Evolutionary conservation across 2,888 invertebrate species (phyloP), one percentile per base, ranked within the genome.

Genomic region (Cylindroiulus punctatus): DNA sequence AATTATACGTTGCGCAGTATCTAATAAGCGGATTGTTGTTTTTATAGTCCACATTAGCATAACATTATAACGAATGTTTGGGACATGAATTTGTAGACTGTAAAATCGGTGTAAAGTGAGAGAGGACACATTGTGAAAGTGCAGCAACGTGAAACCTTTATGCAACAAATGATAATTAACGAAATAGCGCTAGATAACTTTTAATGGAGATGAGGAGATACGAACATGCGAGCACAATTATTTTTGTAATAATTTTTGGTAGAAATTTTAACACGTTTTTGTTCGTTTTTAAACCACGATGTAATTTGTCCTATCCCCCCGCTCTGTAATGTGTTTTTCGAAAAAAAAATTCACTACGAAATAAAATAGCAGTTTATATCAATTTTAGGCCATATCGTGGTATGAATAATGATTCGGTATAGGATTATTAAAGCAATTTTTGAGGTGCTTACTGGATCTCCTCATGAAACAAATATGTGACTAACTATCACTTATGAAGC

Each of bases 1-100:
- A 65, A 65, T 65, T 65, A 65, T 12, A 65, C 10, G 65, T 65
- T 8, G 26, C 22, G 65, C 1, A 22, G n/a, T n/a, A 3, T n/a
- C 57, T 57, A 57, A 57, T 57, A 57, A 57, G 57, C 65, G 22
- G 65, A 65, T 26, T 22, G 65, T 26, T 26, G 22, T 65, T 65
- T 52, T 65, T 65, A 65, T 65, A 65, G 65, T 65, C 65, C 65
- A 26, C 65, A 65, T 65, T 65, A 65, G 65, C 65, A 65, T 65
- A 65, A 10, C 1, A 26, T 65, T 65, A 65, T 65, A 65, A 65
- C 26, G 26, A 65, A 65, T 22, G n/a, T n/a, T 65, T 65, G 26
- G 65, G 65, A 65, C 65, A 22, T 65, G 36, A 65, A 65, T 65
- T 65, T 22, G 10, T 2, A 65, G 65, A 65, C 65, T n/a, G 65